Base-by-base conservation (phyloP, 92 coral and sea anemone species). In the Epizoanthus stellaris region DNA sequence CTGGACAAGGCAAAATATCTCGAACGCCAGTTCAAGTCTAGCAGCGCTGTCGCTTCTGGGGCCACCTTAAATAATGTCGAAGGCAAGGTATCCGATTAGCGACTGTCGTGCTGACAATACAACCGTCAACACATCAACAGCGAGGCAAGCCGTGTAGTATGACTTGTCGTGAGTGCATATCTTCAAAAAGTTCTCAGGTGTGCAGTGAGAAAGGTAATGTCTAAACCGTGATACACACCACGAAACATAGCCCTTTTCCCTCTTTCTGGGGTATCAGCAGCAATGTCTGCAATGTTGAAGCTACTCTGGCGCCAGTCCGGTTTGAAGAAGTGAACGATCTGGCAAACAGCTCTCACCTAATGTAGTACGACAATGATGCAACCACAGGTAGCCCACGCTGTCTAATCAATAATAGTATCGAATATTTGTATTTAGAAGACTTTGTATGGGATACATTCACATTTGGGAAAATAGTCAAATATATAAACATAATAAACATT, bases 151-250 rank as follows among this genome's bases (percentile, higher is more conserved):
- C 5, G 83, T 52, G 60, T 45, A 63, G 60, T 62, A 79, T 5
- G 83, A 40, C 42, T 79, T 79, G 30, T 64, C 58, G 83, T 79
- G 83, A 63, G 71, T 79, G 40, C 83, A 79, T 59, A 63, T 14
- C 15, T 79, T 79, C 20, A 63, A 5, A 15, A 79, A 79, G 60
- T 79, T 79, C 21, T 23, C 70, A n/a, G 25, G 6, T 11, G 72
- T 79, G 25, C 59, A 62, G 17, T 62, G 70, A 42, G 83, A 79
- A 5, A 63, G 4, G 30, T 79, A 79, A 19, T 79, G n/a, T 10
- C 73, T 68, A 68, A 58, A 3, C 49, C 21, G n/a, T 6, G 34
- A 11, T 36, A 25, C 5, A 4, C 57, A 30, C 80, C 17, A 56
- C 80, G 58, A 57, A n/a, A 40, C 56, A 52, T 52, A 52, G 56